Percentiles rank a stretch among this genome's conserved stretches.
These are phyloP conservation scores for Anhinga anhinga DNA, from an alignment of 2,113 vertebrate genomes.

Conservation along the genomic window DNA sequence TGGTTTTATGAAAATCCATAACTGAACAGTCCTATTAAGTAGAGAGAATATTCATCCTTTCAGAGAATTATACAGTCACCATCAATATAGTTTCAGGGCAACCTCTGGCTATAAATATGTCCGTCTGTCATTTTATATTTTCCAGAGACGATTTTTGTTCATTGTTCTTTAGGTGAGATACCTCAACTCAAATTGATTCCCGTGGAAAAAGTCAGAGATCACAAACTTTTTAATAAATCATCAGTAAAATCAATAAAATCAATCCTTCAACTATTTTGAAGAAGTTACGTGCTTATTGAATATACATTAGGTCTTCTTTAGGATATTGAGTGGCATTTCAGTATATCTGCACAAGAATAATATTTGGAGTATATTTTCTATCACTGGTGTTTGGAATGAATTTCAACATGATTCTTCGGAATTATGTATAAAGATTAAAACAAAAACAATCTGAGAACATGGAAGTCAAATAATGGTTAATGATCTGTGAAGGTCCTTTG, in stretches of 20 bases:
- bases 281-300: neutral
- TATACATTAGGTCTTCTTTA: neutral
- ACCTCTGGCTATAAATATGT: neutral
- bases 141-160: neutral
- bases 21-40: neutral
- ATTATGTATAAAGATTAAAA: neutral
- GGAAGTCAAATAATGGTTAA: neutral
- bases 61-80: neutral
- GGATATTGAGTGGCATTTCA: neutral
- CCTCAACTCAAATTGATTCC: neutral
- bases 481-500: neutral
- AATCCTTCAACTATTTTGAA: neutral
- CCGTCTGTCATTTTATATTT: slow-evolving; percentile 10
- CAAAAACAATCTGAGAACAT: neutral
- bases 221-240: neutral
- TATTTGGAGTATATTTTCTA: neutral
- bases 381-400: neutral
- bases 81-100: neutral
- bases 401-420: neutral
- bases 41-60: neutral
- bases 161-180: neutral
- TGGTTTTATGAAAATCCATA: neutral
- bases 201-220: neutral
- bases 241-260: neutral
- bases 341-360: neutral